phyloP scores from a whole-genome alignment of 2,888 invertebrate species.

The Trachelus troglodyta region DNA sequence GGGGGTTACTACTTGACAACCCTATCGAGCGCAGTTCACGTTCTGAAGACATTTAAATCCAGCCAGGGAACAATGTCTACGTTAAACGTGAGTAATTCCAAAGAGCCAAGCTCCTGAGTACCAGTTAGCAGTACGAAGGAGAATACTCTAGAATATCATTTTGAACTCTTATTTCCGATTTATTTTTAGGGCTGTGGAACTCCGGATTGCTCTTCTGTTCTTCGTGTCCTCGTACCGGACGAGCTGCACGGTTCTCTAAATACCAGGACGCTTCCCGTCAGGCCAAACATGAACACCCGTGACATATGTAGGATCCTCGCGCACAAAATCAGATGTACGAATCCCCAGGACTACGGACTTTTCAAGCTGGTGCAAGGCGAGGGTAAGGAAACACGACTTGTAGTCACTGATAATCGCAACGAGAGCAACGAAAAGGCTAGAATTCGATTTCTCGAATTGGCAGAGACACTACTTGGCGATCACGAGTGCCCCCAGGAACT shows the following conservation, averaged over 20 bases:
- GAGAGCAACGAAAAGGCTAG: background rate
- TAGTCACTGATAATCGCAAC: background rate
- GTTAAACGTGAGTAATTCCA: slow-evolving; percentile 50
- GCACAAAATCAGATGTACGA: slow-evolving; percentile 94
- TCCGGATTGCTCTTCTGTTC: slow-evolving; percentile 76
- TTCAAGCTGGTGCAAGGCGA: slow-evolving; percentile 91
- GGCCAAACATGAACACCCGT: slow-evolving; percentile 92
- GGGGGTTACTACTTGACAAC: slow-evolving; percentile 96
- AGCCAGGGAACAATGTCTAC: slow-evolving; percentile 64
- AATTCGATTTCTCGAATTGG: background rate
- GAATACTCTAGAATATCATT: background rate
- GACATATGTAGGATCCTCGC: slow-evolving; percentile 96
- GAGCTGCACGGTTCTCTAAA: slow-evolving; percentile 93
- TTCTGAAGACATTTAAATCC: slow-evolving; percentile 76
- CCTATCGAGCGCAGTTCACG: slow-evolving; percentile 91
- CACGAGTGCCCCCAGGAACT: slow-evolving; percentile 92
- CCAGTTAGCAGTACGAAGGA: background rate
- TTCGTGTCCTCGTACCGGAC: slow-evolving; percentile 93
- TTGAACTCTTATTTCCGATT: background rate
- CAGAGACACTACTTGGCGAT: slow-evolving; percentile 91
- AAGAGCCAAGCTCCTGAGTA: background rate
- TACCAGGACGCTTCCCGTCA: slow-evolving; percentile 90
- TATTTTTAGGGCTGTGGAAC: slow-evolving; percentile 61
- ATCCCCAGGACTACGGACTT: slow-evolving; percentile 95
- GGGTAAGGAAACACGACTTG: slow-evolving; percentile 69